Conservation (phyloP, 2,113 vertebrate genomes). For the Bagarius yarrelli region DNA sequence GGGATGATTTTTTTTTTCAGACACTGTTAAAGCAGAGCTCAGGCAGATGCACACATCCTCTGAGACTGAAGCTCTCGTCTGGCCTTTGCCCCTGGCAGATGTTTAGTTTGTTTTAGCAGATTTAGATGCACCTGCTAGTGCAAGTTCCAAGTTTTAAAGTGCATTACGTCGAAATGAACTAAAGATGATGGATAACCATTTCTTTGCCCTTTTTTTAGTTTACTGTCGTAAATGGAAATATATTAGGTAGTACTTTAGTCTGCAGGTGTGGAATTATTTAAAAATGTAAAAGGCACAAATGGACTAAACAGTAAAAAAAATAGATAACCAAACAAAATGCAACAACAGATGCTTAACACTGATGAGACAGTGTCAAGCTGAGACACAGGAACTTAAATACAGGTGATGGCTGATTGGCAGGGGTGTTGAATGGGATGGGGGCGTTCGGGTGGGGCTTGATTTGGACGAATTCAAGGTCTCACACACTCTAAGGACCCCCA, state of each 20-base stretch:
- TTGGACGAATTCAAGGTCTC: too few species aligned
- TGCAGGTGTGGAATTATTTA: too few species aligned
- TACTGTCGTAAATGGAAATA: background rate
- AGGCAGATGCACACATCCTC: slow-evolving; percentile 11
- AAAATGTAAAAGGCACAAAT: too few species aligned
- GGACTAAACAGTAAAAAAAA: too few species aligned
- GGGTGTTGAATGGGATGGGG: too few species aligned
- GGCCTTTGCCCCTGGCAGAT: slow-evolving; percentile 40
- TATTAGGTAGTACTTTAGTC: background rate
- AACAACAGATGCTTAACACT: too few species aligned
- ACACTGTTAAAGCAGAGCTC: slow-evolving; percentile 10
- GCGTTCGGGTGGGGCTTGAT: too few species aligned
- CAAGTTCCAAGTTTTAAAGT: slow-evolving; percentile 8
- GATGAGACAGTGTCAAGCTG: too few species aligned
- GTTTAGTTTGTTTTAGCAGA: slow-evolving; percentile 38
- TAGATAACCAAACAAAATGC: too few species aligned
- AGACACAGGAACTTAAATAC: too few species aligned
- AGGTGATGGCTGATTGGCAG: too few species aligned
- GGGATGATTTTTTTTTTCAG: slow-evolving; percentile 19
- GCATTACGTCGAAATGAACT: background rate
- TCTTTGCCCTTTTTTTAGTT: background rate
- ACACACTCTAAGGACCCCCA: too few species aligned
- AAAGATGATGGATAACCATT: slow-evolving; percentile 1
- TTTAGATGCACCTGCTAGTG: slow-evolving; percentile 44
- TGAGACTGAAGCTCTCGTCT: slow-evolving; percentile 18